Evolutionary conservation across 2,113 vertebrate species (phyloP), one percentile per base, ranked within the genome.

Genomic region (Acrocephalus kingi): DNA sequence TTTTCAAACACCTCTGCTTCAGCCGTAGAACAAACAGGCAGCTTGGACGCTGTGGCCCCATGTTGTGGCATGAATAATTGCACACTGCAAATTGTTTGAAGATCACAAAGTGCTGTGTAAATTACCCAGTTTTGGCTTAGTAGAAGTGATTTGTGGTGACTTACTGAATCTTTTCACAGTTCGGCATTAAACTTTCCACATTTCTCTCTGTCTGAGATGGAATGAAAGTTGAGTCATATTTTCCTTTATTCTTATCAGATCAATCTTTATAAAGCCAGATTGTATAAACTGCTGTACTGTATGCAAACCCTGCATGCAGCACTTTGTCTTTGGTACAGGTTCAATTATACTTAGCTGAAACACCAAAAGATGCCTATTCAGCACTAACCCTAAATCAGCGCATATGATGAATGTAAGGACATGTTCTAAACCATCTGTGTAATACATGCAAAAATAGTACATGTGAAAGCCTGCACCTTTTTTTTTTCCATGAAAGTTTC

Each of bases 1-100:
- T 98, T 99, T 99, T 99, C 98, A 98, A 98, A 99, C 98, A 98
- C 97, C 97, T 97, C 97, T 97, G 96, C 95, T 97, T 97, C 97
- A 97, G 98, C 98, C 84, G 85, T 96, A 98, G 98, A 98, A 98
- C 98, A 98, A 98, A 98, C 98, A 98, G 97, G 96, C 97, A 95
- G 97, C 98, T 97, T 90, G 98, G 98, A 97, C 91, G 72, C 97
- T 18, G 49, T 33, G 97, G 98, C 98, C 98, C 98, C 98, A 98
- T 98, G 98, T 97, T 94, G 98, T 97, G 98, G 98, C 98, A 97
- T 98, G 98, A 98, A 98, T 98, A 98, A 98, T 98, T 93, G 97
- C 97, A 96, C 97, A 94, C 97, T 98, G 98, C 97, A 98, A 96
- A 97, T 94, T 98, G 97, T 97, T 98, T 98, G 98, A 97, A 97